Percentiles rank a stretch among this genome's conserved stretches.
Conservation (phyloP, 2,113 vertebrate genomes). For the Pogonocichla stellata region DNA sequence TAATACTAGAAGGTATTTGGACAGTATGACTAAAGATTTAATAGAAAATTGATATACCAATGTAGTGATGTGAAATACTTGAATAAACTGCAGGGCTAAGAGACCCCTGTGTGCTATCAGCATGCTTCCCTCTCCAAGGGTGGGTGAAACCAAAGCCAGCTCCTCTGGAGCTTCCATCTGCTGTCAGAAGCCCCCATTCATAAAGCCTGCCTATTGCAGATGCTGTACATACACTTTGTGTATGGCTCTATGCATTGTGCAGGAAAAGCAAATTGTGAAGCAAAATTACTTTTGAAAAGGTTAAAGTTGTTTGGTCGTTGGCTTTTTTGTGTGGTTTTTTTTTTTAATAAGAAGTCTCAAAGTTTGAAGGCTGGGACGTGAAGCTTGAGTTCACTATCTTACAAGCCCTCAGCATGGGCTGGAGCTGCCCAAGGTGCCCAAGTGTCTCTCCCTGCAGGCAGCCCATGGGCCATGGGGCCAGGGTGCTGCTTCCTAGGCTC, state of each 20-base stretch:
- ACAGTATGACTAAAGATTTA: neutral
- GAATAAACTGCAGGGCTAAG: neutral
- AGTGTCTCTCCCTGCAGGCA: neutral
- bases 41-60: neutral
- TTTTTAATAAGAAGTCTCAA: neutral
- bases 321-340: no score
- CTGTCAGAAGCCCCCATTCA: neutral
- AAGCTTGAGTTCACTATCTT: neutral
- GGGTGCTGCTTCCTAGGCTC: neutral
- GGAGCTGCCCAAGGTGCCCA: neutral
- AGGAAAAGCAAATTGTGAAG: neutral
- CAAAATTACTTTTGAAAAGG: constrained; percentile 30
- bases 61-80: neutral
- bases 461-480: neutral
- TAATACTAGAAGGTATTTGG: neutral
- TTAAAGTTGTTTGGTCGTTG: neutral
- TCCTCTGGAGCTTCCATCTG: neutral
- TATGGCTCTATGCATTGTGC: neutral
- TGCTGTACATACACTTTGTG: fast-evolving
- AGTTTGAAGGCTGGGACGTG: neutral
- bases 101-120: fast-evolving
- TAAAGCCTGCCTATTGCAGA: neutral
- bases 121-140: fast-evolving
- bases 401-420: neutral
- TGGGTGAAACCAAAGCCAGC: neutral